These are phyloP conservation scores for Noctua janthe DNA, from an alignment of 2,888 invertebrate species.

Conservation along the genomic window DNA sequence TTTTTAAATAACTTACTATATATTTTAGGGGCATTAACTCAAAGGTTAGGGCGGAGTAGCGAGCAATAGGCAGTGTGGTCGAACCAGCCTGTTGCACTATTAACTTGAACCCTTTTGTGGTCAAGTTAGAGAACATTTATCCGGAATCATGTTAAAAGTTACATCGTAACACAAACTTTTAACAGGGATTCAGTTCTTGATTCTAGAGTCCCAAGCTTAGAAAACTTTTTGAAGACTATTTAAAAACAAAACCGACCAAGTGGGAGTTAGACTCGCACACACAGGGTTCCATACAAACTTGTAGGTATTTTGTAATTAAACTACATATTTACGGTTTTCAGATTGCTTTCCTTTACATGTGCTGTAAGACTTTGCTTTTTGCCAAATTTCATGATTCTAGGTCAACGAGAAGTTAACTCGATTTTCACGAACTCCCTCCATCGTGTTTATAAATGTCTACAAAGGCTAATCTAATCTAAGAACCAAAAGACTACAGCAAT, in stretches of 20 bases:
- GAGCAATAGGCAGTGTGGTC: not conserved
- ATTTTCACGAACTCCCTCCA: not conserved
- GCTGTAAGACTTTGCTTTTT: too few relatives aligned
- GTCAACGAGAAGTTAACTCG: too few relatives aligned
- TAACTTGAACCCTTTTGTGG: not conserved
- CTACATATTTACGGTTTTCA: too few relatives aligned
- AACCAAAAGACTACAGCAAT: slow-evolving; percentile 19
- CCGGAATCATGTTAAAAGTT: not conserved
- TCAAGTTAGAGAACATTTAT: not conserved
- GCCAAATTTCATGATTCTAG: too few relatives aligned
- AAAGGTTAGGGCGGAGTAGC: not conserved
- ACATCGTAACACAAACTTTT: not conserved
- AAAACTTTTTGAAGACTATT: not conserved
- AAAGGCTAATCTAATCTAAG: not conserved
- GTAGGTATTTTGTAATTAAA: too few relatives aligned
- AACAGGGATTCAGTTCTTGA: not conserved
- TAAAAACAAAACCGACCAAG: too few relatives aligned
- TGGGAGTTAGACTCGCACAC: too few relatives aligned
- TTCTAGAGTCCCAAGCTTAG: not conserved
- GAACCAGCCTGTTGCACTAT: not conserved
- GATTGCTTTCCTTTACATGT: too few relatives aligned
- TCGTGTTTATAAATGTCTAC: not conserved
- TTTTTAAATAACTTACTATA: not conserved
- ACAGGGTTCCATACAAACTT: too few relatives aligned
- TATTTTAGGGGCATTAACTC: not conserved